Evolutionary conservation across 2,797 vertebrate species (phyloP).

Genomic region (Tenualosa thibaudeaui): DNA sequence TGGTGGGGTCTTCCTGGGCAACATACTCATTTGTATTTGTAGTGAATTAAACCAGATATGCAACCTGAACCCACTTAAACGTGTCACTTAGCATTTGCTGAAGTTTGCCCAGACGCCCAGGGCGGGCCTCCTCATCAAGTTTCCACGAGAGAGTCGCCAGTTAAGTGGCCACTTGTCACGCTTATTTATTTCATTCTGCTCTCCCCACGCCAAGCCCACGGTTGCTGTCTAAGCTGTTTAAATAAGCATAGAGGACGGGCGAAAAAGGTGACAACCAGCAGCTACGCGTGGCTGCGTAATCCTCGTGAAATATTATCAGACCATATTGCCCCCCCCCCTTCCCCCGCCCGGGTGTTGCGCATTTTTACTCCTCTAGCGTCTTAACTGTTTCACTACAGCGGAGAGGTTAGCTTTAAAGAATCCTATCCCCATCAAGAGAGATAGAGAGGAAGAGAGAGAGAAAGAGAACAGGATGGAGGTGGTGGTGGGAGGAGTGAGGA

Average conservation of each 20-base stretch:
- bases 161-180: slow-evolving; percentile 81
- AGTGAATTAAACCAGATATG: slow-evolving; percentile 77
- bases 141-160: slow-evolving; percentile 72
- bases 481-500: background rate
- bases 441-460: background rate
- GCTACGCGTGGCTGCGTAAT: slow-evolving; percentile 44
- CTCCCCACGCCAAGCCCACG: slow-evolving; percentile 53
- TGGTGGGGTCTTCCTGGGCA: slow-evolving; percentile 67
- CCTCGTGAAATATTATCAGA: slow-evolving; percentile 51
- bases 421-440: background rate
- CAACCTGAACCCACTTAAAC: slow-evolving; percentile 82
- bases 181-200: slow-evolving; percentile 76
- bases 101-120: slow-evolving; percentile 70
- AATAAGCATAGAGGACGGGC: slow-evolving; percentile 38
- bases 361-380: background rate
- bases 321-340: slow-evolving; percentile 26
- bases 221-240: slow-evolving; percentile 64
- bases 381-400: background rate
- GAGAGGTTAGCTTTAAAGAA: background rate
- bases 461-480: background rate
- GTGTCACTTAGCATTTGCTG: slow-evolving; percentile 81
- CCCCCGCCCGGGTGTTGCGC: background rate
- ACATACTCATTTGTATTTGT: slow-evolving; percentile 80
- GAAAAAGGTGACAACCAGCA: slow-evolving; percentile 48
- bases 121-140: slow-evolving; percentile 67